phyloP scores from a whole-genome alignment of 2,888 invertebrate genomes.

The Pandemis corylana region DNA sequence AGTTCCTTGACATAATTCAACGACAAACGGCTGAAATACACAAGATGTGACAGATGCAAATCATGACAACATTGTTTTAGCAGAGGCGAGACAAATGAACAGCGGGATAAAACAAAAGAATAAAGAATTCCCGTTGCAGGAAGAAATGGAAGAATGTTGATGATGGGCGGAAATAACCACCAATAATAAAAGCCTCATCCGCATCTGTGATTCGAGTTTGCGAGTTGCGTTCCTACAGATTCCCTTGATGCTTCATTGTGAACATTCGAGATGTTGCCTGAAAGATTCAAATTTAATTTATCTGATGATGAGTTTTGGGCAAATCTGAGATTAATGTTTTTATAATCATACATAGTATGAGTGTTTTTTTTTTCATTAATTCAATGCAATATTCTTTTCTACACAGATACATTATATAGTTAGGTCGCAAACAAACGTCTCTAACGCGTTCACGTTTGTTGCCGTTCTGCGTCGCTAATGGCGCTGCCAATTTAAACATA shows the following conservation, averaged over 20 bases:
- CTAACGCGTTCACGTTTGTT: too few relatives aligned
- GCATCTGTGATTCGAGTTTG: slow-evolving; percentile 10
- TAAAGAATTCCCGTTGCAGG: slow-evolving; percentile 25
- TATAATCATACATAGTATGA: too few relatives aligned
- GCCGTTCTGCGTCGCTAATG: too few relatives aligned
- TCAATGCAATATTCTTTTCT: too few relatives aligned
- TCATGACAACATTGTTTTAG: slow-evolving; percentile 30
- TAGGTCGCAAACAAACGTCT: too few relatives aligned
- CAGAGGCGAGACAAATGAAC: slow-evolving; percentile 35
- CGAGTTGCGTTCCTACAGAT: neutral
- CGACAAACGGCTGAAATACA: slow-evolving; percentile 7
- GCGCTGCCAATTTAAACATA: too few relatives aligned
- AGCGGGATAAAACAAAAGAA: slow-evolving; percentile 33
- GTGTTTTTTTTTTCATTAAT: too few relatives aligned
- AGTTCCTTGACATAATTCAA: slow-evolving; percentile 6
- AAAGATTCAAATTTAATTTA: slow-evolving; percentile 5
- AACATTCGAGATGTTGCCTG: neutral
- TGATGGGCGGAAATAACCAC: slow-evolving; percentile 29
- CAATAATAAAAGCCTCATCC: slow-evolving; percentile 19
- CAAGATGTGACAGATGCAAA: slow-evolving; percentile 35
- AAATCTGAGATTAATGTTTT: neutral
- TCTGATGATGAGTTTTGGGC: slow-evolving; percentile 8
- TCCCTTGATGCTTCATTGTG: slow-evolving; percentile 6
- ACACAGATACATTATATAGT: too few relatives aligned
- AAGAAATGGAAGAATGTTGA: slow-evolving; percentile 21